Evolutionary conservation across 2,888 invertebrate genomes (phyloP).

Genomic region (Agriotes lineatus): DNA sequence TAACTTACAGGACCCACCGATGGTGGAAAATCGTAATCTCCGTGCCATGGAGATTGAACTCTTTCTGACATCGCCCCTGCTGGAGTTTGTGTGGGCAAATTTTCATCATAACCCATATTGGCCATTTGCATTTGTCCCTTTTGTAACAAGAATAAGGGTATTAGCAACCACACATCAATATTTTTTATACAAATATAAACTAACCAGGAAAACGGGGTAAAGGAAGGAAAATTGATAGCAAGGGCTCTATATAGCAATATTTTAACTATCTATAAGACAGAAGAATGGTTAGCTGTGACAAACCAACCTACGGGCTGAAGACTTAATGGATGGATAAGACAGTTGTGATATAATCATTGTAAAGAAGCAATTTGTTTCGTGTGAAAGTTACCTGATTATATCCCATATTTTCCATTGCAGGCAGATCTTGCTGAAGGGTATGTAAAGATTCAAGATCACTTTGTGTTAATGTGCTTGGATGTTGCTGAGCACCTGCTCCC

Average conservation of each 20-base stretch:
- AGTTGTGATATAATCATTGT: too few relatives aligned
- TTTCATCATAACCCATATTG: slow-evolving; percentile 81
- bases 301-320: too few relatives aligned
- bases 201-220: too few relatives aligned
- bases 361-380: too few relatives aligned
- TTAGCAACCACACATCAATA: background rate
- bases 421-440: slow-evolving; percentile 55
- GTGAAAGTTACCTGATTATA: slow-evolving; percentile 67
- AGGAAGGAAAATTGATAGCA: too few relatives aligned
- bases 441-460: slow-evolving; percentile 51
- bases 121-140: slow-evolving; percentile 69
- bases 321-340: too few relatives aligned
- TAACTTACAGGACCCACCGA: slow-evolving; percentile 84
- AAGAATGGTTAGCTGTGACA: too few relatives aligned
- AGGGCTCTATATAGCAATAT: too few relatives aligned
- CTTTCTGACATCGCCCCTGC: slow-evolving; percentile 71
- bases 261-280: too few relatives aligned
- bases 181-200: too few relatives aligned
- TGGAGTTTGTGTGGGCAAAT: slow-evolving; percentile 73
- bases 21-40: slow-evolving; percentile 86
- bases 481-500: slow-evolving; percentile 56
- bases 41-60: slow-evolving; percentile 75
- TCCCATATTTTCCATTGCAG: slow-evolving; percentile 74
- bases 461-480: slow-evolving; percentile 46
- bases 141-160: background rate